Conservation (phyloP, 2,113 vertebrate species). For the Chlorodrepanis virens region DNA sequence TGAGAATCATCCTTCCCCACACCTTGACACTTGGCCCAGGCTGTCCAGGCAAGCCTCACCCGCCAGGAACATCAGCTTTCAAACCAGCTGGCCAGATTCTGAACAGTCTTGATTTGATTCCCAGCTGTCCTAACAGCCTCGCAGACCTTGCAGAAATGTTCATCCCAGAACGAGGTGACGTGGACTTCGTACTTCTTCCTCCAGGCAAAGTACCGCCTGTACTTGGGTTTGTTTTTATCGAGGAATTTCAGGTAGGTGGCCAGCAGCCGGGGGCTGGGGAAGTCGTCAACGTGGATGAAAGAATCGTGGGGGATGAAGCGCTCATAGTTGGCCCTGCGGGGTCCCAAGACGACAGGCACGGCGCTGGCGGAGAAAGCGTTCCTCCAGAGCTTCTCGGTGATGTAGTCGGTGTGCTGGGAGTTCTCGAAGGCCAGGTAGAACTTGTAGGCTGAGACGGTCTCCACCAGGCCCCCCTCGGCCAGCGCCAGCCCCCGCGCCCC, state of each 20-base stretch:
- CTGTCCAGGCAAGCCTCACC: background rate
- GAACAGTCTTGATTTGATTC: conserved; percentile 67
- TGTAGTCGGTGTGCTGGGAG: conserved; percentile 90
- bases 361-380: conserved; percentile 83
- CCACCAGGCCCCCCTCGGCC: conserved; percentile 65
- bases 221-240: conserved; percentile 68
- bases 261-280: conserved; percentile 76
- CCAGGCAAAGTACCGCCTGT: conserved; percentile 85
- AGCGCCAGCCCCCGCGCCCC: conserved; percentile 72
- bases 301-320: conserved; percentile 84
- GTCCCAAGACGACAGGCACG: conserved; percentile 88
- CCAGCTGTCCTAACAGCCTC: conserved; percentile 62
- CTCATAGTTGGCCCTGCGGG: conserved; percentile 86
- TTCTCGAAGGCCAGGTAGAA: conserved; percentile 97
- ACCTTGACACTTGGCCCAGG: background rate
- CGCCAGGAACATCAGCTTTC: conserved; percentile 47
- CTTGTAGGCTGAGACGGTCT: conserved; percentile 80
- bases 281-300: conserved; percentile 94
- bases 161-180: conserved; percentile 80
- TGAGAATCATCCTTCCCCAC: fast-evolving
- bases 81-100: conserved; percentile 83
- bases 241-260: conserved; percentile 86
- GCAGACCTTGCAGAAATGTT: conserved; percentile 87
- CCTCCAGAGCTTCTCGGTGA: conserved; percentile 93
- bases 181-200: conserved; percentile 77